Conservation (phyloP, 64 coral and sea anemone species). For the Astreopora myriophthalma region DNA sequence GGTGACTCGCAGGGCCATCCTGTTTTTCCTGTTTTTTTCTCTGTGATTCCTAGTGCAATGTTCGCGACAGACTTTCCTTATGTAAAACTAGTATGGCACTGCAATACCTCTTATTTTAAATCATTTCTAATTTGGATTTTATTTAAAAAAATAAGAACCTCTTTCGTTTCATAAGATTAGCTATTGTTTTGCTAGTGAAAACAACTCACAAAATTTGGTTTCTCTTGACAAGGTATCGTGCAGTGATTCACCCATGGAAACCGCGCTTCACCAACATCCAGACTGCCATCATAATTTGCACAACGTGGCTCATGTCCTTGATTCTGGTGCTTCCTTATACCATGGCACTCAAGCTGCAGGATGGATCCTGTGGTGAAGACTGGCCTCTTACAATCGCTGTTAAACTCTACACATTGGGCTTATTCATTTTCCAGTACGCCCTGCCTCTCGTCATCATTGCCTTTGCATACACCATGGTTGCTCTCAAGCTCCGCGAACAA, state of each 20-base stretch:
- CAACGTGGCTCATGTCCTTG: conserved; percentile 63
- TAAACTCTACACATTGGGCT: conserved; percentile 57
- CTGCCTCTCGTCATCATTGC: conserved; percentile 79
- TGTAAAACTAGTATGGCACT: too few relatives aligned
- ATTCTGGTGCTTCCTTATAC: conserved; percentile 54
- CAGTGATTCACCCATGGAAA: conserved; percentile 70
- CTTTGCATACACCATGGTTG: conserved; percentile 74
- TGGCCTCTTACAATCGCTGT: conserved; percentile 35
- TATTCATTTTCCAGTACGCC: conserved; percentile 75
- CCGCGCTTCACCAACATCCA: conserved; percentile 44
- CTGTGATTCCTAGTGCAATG: too few relatives aligned
- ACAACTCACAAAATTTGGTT: neutral
- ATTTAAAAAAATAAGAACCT: too few relatives aligned
- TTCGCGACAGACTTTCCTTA: too few relatives aligned
- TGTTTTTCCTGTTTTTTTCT: too few relatives aligned
- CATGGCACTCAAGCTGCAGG: conserved; percentile 21
- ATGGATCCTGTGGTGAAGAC: conserved; percentile 16
- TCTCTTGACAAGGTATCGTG: conserved; percentile 33
- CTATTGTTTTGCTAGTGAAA: too few relatives aligned
- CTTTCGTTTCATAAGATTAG: too few relatives aligned
- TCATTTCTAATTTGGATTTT: too few relatives aligned
- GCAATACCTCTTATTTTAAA: too few relatives aligned
- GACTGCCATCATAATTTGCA: conserved; percentile 36
- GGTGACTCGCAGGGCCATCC: too few relatives aligned
- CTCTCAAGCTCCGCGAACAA: conserved; percentile 76